Evolutionary conservation across 2,888 invertebrate species (phyloP), one percentile per base, ranked within the genome.

Genomic region (Petrolisthes cinctipes): DNA sequence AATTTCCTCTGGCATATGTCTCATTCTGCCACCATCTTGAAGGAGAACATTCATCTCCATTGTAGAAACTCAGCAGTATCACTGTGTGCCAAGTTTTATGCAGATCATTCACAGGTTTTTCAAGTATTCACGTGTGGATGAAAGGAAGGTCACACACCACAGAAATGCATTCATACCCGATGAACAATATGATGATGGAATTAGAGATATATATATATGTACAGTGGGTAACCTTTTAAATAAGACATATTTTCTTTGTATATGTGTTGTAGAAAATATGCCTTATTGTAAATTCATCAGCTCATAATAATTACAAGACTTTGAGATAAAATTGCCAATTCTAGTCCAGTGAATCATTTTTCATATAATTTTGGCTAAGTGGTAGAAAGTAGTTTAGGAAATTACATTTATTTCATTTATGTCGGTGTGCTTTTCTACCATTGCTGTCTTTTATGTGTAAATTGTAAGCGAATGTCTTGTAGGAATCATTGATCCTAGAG

Each of bases 381-480:
- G 84, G 87, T 88, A 88, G 87, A 80, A 57, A 54, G 78, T 88
- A 88, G 84, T 80, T 53, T 84, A 84, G 87, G 81, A 84, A 57
- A 68, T 76, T 75, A 71, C 80, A 80, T 71, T 53, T 57, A 61
- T 88, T 84, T 88, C 79, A 88, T 88, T 37, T 88, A 83, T 81
- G 84, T 88, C 87, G 75, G 81, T 88, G 87, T 88, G 87, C 87
- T 88, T 88, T 88, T 88, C 87, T 88, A 88, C 87, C 87, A 88
- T 80, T 86, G 71, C 68, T 76, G 84, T 88, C 87, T 80, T 84
- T 88, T 88, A 84, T 88, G 87, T 88, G 83, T 88, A 88, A 84
- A 81, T 57, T 88, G 87, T 88, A 88, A 79, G 81, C 84, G 73
- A 37, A 81, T 71, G 75, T 84, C 54, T 73, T 80, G 78, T 88